phyloP scores from a whole-genome alignment of 2,113 vertebrate genomes.

The Cyanistes caeruleus region DNA sequence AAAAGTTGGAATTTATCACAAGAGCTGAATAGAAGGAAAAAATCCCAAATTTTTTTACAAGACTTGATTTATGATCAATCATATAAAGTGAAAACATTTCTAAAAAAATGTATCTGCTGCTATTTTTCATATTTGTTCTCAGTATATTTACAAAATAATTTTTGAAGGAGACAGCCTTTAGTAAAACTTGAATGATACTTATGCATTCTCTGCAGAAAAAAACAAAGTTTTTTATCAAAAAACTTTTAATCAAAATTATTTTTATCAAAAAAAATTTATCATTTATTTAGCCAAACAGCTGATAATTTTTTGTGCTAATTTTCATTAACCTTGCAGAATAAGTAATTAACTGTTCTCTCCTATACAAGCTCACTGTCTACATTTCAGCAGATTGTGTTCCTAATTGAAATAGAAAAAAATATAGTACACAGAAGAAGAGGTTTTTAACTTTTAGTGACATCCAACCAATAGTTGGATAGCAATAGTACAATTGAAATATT shows the following conservation, averaged over 20 bases:
- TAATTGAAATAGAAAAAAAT: background rate
- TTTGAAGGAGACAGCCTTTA: background rate
- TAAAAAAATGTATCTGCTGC: background rate
- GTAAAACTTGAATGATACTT: background rate
- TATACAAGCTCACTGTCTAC: background rate
- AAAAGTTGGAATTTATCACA: background rate
- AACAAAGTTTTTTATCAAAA: background rate
- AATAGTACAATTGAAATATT: too few species aligned
- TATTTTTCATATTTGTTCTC: background rate
- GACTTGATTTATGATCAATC: background rate
- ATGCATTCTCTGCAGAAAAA: background rate
- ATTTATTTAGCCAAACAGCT: background rate
- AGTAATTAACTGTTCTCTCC: background rate
- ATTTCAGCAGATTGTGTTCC: background rate
- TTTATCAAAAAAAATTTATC: too few species aligned
- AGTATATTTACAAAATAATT: background rate
- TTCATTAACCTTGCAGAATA: background rate
- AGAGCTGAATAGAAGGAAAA: background rate
- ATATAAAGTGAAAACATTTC: background rate
- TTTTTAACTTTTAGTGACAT: background rate
- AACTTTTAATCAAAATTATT: too few species aligned
- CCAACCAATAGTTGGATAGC: background rate
- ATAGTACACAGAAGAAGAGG: background rate
- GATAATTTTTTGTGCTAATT: background rate
- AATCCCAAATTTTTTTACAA: background rate